Conservation (phyloP, 2,113 vertebrate species). For the Setophaga coronata region DNA sequence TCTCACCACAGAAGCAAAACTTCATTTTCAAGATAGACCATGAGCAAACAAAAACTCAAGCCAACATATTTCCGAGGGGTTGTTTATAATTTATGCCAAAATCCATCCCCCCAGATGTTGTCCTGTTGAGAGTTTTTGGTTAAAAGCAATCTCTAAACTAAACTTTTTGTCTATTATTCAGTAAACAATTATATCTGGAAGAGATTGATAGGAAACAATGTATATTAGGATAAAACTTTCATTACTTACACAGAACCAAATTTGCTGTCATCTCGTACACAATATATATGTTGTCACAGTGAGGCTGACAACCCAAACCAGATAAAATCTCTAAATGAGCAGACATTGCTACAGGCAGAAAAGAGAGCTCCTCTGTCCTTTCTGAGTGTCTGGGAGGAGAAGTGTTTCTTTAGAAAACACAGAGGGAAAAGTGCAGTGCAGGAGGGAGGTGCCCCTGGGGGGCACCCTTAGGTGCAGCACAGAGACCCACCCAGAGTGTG, state of each 20-base stretch:
- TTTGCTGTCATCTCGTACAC: background rate
- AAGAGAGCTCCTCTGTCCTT: background rate
- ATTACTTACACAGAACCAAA: background rate
- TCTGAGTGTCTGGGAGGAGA: background rate
- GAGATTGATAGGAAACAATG: background rate
- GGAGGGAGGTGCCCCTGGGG: background rate
- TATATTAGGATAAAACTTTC: background rate
- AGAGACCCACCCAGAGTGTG: background rate
- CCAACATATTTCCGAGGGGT: background rate
- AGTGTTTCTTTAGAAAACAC: fast-evolving
- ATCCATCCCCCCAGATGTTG: background rate
- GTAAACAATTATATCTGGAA: background rate
- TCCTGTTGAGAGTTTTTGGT: background rate
- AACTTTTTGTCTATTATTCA: background rate
- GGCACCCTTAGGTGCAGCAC: background rate
- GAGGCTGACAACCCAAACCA: background rate
- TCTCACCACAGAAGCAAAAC: background rate
- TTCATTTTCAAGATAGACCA: background rate
- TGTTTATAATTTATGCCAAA: background rate
- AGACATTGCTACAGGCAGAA: background rate
- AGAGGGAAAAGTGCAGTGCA: fast-evolving
- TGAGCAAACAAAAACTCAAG: background rate
- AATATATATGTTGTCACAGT: background rate
- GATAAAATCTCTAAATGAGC: background rate
- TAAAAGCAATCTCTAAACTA: background rate